Evolutionary conservation across 1,140 invertebrate genomes (phyloP).

Genomic region (Hestina assimilis): DNA sequence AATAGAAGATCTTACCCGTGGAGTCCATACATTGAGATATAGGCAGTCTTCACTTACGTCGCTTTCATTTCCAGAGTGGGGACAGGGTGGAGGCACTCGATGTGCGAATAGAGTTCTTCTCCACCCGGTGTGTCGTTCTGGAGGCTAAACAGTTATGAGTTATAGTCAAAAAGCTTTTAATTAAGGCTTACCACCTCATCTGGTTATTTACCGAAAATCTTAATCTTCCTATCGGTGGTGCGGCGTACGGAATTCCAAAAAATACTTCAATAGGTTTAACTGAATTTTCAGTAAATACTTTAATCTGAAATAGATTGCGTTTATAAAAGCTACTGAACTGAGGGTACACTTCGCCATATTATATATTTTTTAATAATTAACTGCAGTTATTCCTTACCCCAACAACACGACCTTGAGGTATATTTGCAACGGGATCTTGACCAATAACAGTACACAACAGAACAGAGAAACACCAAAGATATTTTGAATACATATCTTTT

Average conservation of each 20-base stretch:
- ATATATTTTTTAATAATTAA: conserved; percentile 11
- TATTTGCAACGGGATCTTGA: conserved; percentile 61
- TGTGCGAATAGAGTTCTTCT: conserved; percentile 62
- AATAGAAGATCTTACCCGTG: conserved; percentile 45
- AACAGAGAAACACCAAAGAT: neutral
- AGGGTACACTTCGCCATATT: neutral
- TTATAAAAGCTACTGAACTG: neutral
- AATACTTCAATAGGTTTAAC: conserved; percentile 62
- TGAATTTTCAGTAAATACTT: conserved; percentile 58
- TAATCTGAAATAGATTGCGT: conserved; percentile 50
- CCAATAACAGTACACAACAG: conserved; percentile 1
- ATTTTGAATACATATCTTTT: neutral
- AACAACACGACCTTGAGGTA: conserved; percentile 64
- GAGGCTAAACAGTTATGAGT: too few species aligned
- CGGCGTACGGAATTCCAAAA: conserved; percentile 66
- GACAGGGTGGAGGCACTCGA: conserved; percentile 61
- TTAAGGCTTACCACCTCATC: neutral
- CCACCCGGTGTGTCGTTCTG: conserved; percentile 63
- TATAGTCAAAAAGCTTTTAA: too few species aligned
- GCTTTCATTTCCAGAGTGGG: conserved; percentile 38
- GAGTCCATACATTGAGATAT: conserved; percentile 68
- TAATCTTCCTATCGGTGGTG: conserved; percentile 52
- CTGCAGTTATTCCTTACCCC: conserved; percentile 47
- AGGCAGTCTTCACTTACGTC: conserved; percentile 66
- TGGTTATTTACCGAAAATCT: conserved; percentile 69